Percentiles rank a stretch among this genome's conserved stretches.
Evolutionary conservation across 2,113 vertebrate genomes (phyloP).

Genomic region (Gnathochromis pfefferi): DNA sequence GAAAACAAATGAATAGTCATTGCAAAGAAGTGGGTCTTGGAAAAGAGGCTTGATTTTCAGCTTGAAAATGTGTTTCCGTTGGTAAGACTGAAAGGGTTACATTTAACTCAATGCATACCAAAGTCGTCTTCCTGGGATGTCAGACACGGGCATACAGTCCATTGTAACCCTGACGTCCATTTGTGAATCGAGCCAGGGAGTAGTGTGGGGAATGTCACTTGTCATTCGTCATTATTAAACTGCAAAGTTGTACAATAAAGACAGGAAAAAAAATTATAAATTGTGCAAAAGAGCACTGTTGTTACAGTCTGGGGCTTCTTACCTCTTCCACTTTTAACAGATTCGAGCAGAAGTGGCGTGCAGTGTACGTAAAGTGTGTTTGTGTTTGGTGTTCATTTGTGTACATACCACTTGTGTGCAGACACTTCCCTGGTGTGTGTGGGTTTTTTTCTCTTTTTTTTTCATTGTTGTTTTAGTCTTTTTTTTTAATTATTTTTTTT

Average conservation of each 20-base stretch:
- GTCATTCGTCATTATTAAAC: neutral
- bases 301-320: neutral
- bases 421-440: neutral
- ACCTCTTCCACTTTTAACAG: neutral
- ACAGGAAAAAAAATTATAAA: neutral
- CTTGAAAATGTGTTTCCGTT: neutral
- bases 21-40: neutral
- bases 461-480: neutral
- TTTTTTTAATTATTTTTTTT: neutral
- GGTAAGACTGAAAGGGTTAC: neutral
- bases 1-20: neutral
- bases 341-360: neutral
- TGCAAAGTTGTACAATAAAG: neutral
- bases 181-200: neutral
- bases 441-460: fast-evolving
- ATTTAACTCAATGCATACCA: neutral
- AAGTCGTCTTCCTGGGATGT: neutral
- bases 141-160: neutral
- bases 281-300: neutral
- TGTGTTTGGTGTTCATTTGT: neutral
- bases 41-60: neutral
- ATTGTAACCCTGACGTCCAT: neutral
- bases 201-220: neutral
- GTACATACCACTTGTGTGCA: neutral
- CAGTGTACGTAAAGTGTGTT: neutral